Percentiles rank a stretch among this genome's conserved stretches.
phyloP scores from a whole-genome alignment of 2,888 invertebrate species.

The Metopia argyrocephala region DNA sequence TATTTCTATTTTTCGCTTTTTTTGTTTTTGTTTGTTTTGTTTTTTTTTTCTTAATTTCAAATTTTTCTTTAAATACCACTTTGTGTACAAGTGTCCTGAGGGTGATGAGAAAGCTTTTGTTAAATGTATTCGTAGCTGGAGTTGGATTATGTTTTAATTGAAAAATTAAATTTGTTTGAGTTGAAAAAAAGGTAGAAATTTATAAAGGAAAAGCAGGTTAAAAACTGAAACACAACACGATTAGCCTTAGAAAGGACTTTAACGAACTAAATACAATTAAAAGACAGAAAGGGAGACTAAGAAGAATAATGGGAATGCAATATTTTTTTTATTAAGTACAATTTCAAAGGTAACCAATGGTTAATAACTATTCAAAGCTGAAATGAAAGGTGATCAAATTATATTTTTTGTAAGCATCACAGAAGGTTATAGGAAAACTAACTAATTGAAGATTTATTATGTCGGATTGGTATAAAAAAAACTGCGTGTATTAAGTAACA shows the following conservation, averaged over 20 bases:
- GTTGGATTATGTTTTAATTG: slow-evolving; percentile 52
- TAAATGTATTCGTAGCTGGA: neutral
- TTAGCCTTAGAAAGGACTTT: slow-evolving; percentile 36
- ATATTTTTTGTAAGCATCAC: too few species aligned
- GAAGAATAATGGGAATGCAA: neutral
- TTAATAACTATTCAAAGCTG: too few species aligned
- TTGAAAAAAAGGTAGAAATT: slow-evolving; percentile 6
- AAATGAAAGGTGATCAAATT: too few species aligned
- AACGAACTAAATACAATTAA: neutral
- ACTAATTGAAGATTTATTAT: neutral
- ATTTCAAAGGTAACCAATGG: slow-evolving; percentile 29
- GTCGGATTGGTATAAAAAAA: too few species aligned
- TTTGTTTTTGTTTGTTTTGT: neutral
- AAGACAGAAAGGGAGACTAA: neutral
- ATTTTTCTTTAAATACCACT: slow-evolving; percentile 12
- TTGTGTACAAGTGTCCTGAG: neutral
- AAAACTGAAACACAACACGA: slow-evolving; percentile 40
- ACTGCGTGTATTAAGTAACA: neutral
- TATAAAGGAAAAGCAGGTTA: slow-evolving; percentile 16
- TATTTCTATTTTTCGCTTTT: neutral
- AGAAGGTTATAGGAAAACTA: neutral
- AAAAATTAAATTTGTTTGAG: slow-evolving; percentile 30
- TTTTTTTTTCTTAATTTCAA: slow-evolving; percentile 6
- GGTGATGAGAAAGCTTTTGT: neutral
- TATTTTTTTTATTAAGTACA: slow-evolving; percentile 14